Conservation (phyloP, 2,113 vertebrate species). For the Periophthalmus modestus region DNA sequence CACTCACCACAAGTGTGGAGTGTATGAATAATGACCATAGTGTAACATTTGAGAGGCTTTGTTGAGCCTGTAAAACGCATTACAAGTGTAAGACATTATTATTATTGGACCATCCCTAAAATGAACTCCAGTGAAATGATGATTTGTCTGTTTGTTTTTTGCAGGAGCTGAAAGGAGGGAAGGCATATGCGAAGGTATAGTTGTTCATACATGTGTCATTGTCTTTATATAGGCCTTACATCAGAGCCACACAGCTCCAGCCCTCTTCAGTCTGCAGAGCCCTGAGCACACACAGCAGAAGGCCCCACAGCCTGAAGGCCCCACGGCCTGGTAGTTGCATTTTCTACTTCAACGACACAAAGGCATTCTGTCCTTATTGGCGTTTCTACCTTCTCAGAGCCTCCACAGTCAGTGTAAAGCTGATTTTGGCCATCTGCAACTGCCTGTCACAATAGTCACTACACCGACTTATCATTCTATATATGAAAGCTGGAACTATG, state of each 20-base stretch:
- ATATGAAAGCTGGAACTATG: too few species aligned
- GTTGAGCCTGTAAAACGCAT: too few species aligned
- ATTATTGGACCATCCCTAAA: not conserved
- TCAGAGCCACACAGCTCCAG: conserved; percentile 23
- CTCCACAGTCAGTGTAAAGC: too few species aligned
- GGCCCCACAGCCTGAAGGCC: conserved; percentile 40
- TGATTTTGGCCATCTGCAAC: too few species aligned
- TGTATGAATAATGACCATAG: too few species aligned
- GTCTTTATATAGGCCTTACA: conserved; percentile 6
- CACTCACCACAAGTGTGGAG: too few species aligned
- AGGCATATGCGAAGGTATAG: conserved; percentile 93
- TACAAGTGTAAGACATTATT: not conserved
- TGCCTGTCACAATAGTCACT: too few species aligned
- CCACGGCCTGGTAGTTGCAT: conserved; percentile 2
- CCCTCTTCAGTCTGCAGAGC: conserved; percentile 27
- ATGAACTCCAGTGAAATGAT: not conserved
- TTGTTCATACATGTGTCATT: not conserved
- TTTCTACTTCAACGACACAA: not conserved
- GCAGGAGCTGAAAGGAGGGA: conserved; percentile 97
- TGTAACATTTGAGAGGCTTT: too few species aligned
- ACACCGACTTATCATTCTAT: too few species aligned
- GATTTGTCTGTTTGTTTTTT: conserved; percentile 24
- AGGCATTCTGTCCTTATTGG: too few species aligned
- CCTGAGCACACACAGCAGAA: conserved; percentile 42
- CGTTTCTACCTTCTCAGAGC: too few species aligned